Evolutionary conservation across 2,888 invertebrate genomes (phyloP).

Genomic region (Beris morrisii): DNA sequence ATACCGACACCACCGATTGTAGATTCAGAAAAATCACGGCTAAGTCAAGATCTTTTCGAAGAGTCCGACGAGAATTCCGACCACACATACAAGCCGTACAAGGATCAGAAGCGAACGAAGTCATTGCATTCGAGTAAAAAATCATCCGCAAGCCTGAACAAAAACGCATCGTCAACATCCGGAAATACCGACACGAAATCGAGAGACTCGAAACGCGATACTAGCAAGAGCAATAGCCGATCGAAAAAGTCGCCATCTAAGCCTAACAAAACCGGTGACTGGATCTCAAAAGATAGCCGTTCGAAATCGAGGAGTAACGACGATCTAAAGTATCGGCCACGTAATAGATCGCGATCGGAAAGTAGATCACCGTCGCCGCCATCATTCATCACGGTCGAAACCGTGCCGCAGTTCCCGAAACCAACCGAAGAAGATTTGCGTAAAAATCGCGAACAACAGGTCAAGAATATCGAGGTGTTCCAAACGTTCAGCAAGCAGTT

Average conservation of each 20-base stretch:
- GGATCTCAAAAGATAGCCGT: neutral
- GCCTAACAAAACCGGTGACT: neutral
- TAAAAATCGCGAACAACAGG: neutral
- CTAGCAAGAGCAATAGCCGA: too few species aligned
- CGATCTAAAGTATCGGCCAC: neutral
- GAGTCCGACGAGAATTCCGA: slow-evolving; percentile 24
- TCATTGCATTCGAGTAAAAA: neutral
- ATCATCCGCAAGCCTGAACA: too few species aligned
- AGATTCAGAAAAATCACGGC: neutral
- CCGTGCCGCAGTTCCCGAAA: neutral
- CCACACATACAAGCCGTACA: neutral
- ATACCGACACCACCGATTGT: too few species aligned
- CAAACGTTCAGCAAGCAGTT: slow-evolving; percentile 7
- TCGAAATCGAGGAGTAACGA: neutral
- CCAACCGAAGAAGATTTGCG: slow-evolving; percentile 19
- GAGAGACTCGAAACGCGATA: neutral
- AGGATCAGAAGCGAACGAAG: slow-evolving; percentile 1
- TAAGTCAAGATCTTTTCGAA: slow-evolving; percentile 33
- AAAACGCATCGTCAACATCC: neutral
- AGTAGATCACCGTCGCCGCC: neutral
- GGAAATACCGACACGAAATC: neutral
- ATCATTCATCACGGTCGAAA: neutral
- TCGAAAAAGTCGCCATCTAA: neutral
- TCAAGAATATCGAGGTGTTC: slow-evolving; percentile 13
- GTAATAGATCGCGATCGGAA: neutral